Conservation (phyloP, 2,113 vertebrate genomes). For the Crotalus horridus region DNA sequence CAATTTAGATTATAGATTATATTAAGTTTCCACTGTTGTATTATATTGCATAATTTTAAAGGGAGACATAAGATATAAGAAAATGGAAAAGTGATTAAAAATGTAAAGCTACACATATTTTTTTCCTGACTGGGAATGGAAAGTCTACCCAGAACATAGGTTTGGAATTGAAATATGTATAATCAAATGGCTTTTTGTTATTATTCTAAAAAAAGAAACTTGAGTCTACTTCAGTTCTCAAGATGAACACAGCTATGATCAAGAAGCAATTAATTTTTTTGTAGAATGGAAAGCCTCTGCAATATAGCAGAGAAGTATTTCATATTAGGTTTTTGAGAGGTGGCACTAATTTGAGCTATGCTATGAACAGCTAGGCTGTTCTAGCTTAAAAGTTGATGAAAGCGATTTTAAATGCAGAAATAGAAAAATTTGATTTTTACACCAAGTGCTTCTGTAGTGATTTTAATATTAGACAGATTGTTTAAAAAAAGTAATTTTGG, state of each 20-base stretch:
- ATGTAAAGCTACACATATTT: background rate
- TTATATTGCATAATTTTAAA: background rate
- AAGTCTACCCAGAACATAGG: background rate
- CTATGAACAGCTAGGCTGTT: background rate
- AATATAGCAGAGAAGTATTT: background rate
- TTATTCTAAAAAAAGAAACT: background rate
- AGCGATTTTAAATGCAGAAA: background rate
- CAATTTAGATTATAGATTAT: background rate
- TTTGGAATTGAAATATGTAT: too few relatives aligned
- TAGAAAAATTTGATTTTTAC: background rate
- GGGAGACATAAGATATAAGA: background rate
- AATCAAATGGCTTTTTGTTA: background rate
- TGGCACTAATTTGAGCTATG: constrained; percentile 21
- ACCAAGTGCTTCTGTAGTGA: background rate
- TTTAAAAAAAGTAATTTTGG: background rate
- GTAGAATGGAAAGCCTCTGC: background rate
- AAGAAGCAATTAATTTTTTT: constrained; percentile 14
- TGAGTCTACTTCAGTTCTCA: background rate
- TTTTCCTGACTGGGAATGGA: background rate
- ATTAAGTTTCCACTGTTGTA: constrained; percentile 1
- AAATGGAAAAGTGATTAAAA: background rate
- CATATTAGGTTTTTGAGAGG: constrained; percentile 7
- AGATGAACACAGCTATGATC: constrained; percentile 1
- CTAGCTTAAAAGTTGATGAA: background rate
- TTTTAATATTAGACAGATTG: background rate